phyloP scores from a whole-genome alignment of 2,113 vertebrate species.

The Bungarus multicinctus region DNA sequence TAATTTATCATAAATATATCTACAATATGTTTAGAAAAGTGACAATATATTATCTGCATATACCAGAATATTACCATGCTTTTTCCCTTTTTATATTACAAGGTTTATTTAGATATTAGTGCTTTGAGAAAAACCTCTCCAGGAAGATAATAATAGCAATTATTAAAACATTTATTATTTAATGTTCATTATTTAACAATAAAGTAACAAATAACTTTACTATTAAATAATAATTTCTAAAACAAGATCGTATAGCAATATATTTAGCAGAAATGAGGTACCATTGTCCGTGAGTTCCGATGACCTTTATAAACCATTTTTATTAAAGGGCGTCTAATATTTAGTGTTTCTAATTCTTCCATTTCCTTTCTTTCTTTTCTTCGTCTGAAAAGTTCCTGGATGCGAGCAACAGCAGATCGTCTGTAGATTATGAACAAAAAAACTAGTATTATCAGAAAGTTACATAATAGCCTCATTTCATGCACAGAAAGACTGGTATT shows the following conservation, averaged over 20 bases:
- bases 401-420: conserved; percentile 93
- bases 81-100: neutral
- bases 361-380: conserved; percentile 96
- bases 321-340: conserved; percentile 88
- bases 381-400: conserved; percentile 95
- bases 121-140: neutral
- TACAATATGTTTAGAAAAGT: neutral
- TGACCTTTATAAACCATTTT: conserved; percentile 99
- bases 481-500: conserved; percentile 39
- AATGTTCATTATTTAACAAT: neutral
- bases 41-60: neutral
- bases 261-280: conserved; percentile 54
- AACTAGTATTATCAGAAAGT: conserved; percentile 39
- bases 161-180: neutral
- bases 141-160: neutral
- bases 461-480: neutral
- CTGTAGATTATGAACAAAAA: conserved; percentile 66
- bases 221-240: neutral
- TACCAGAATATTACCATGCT: neutral
- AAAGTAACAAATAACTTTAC: neutral
- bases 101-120: neutral
- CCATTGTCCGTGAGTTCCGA: conserved; percentile 98
- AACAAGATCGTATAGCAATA: neutral
- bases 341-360: conserved; percentile 93
- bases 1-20: neutral